Evolutionary conservation across 2,888 invertebrate genomes (phyloP).

Genomic region (Andrena fulva): DNA sequence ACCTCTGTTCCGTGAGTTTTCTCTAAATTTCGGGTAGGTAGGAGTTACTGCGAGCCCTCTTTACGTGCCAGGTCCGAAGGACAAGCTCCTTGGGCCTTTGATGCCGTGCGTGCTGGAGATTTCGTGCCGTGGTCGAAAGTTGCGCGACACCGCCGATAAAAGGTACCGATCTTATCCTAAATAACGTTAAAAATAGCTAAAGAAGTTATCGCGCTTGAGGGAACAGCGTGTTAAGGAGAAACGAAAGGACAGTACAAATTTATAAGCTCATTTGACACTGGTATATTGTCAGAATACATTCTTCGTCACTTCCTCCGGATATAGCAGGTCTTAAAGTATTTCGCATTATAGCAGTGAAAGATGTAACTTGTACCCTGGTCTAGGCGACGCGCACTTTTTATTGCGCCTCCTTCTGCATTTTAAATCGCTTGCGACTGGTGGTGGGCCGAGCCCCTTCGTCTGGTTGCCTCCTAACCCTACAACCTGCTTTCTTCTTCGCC

Average conservation of each 20-base stretch:
- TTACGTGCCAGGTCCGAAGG: constrained; percentile 7
- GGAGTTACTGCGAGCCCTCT: background rate
- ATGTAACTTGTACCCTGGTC: background rate
- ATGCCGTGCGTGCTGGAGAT: constrained; percentile 43
- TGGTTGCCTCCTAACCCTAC: constrained; percentile 20
- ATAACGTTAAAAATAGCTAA: constrained; percentile 40
- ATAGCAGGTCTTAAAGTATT: background rate
- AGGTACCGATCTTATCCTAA: constrained; percentile 47
- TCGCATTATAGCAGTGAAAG: background rate
- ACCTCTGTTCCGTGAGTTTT: background rate
- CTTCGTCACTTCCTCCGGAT: background rate
- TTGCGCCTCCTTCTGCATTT: background rate
- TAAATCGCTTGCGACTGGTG: background rate
- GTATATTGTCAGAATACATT: constrained; percentile 2
- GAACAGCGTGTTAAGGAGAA: background rate
- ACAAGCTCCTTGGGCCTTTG: constrained; percentile 6
- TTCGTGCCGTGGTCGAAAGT: constrained; percentile 46
- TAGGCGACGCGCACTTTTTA: background rate
- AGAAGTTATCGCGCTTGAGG: background rate
- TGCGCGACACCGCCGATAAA: constrained; percentile 47
- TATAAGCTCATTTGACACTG: background rate
- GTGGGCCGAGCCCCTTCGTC: background rate
- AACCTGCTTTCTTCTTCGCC: constrained; percentile 27
- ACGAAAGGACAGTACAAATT: background rate
- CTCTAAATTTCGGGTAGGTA: background rate